Evolutionary conservation across 2,888 invertebrate species (phyloP).

Genomic region (Chaetogeoica ovagalla): DNA sequence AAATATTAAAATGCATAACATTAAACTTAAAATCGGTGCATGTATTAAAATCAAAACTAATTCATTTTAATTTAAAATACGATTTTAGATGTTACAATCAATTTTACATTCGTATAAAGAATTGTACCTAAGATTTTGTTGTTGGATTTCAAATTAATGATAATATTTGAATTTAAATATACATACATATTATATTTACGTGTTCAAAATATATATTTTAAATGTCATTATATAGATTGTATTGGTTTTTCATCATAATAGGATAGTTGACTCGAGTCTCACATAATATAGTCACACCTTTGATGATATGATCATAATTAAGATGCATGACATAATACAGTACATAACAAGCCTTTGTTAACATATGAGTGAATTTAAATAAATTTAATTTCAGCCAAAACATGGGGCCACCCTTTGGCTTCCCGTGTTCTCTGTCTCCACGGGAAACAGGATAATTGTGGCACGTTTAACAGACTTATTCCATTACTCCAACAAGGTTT

Average conservation of each 20-base stretch:
- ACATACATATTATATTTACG: too few species aligned
- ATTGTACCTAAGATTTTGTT: too few species aligned
- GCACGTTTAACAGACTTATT: slow-evolving; percentile 60
- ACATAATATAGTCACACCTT: background rate
- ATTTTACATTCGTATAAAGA: too few species aligned
- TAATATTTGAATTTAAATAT: too few species aligned
- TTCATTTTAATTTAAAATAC: too few species aligned
- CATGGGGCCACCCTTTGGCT: slow-evolving; percentile 57
- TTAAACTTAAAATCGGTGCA: too few species aligned
- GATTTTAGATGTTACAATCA: too few species aligned
- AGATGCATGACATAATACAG: background rate
- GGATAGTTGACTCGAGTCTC: background rate
- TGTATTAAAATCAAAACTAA: too few species aligned
- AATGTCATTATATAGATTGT: background rate
- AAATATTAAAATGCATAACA: too few species aligned
- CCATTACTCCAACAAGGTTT: slow-evolving; percentile 59
- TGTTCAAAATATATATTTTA: background rate
- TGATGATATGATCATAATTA: background rate
- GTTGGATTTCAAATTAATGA: too few species aligned
- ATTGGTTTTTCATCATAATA: background rate
- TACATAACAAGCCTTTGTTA: background rate
- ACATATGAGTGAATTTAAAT: slow-evolving; percentile 12
- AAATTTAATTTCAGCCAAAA: slow-evolving; percentile 57
- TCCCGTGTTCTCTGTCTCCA: slow-evolving; percentile 60
- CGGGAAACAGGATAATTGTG: slow-evolving; percentile 60